A percentile compares a stretch with the other conserved stretches of the same genome.
Evolutionary conservation across 1,140 invertebrate genomes (phyloP).

Genomic region (honey bee (Apis mellifera)): DNA sequence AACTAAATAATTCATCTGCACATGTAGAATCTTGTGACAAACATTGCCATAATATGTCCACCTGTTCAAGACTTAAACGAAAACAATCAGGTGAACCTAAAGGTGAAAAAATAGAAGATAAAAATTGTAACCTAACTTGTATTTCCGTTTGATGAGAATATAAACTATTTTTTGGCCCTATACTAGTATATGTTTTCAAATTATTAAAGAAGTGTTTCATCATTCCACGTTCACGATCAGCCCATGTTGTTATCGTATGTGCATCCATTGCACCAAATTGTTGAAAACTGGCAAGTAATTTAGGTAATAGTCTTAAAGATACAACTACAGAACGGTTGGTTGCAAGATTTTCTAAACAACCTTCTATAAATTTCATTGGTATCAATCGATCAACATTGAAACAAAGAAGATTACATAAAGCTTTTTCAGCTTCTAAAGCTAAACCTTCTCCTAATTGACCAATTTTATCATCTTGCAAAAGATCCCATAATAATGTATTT

Average conservation of each 20-base stretch:
- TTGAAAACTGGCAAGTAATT: slow-evolving; percentile 95
- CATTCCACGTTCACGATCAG: slow-evolving; percentile 94
- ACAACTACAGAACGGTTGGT: slow-evolving; percentile 94
- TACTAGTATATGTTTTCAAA: slow-evolving; percentile 84
- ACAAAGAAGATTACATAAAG: slow-evolving; percentile 92
- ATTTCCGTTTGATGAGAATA: slow-evolving; percentile 95
- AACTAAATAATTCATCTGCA: slow-evolving; percentile 95
- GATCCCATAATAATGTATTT: slow-evolving; percentile 95
- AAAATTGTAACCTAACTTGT: slow-evolving; percentile 94
- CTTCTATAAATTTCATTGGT: slow-evolving; percentile 96
- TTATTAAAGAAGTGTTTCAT: slow-evolving; percentile 96
- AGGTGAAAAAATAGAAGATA: slow-evolving; percentile 95
- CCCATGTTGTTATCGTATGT: slow-evolving; percentile 93
- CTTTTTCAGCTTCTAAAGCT: slow-evolving; percentile 95
- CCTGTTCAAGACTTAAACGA: slow-evolving; percentile 92
- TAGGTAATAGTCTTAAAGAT: slow-evolving; percentile 92
- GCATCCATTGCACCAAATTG: slow-evolving; percentile 92
- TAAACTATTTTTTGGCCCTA: slow-evolving; percentile 78
- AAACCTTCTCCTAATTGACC: slow-evolving; percentile 92
- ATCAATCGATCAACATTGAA: slow-evolving; percentile 94
- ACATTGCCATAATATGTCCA: slow-evolving; percentile 95
- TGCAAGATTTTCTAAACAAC: slow-evolving; percentile 94
- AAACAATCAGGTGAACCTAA: slow-evolving; percentile 94
- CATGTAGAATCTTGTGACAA: slow-evolving; percentile 91
- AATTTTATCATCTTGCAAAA: slow-evolving; percentile 95